phyloP scores from a whole-genome alignment of 2,888 invertebrate species.

The Aporophyla nigra region DNA sequence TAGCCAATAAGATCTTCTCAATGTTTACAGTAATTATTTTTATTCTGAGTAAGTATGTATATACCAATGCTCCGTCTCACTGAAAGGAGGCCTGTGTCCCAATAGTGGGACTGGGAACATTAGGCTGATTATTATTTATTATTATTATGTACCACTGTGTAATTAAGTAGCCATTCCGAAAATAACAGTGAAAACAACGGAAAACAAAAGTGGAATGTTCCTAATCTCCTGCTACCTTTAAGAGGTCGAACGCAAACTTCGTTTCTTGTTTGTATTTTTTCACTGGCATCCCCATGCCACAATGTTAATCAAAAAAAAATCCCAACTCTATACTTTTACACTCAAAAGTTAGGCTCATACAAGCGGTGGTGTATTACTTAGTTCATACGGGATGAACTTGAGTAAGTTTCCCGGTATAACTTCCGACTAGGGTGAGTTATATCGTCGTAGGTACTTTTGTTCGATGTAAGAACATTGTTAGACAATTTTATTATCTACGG shows the following conservation, averaged over 20 bases:
- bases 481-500: not conserved
- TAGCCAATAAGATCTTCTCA: not conserved
- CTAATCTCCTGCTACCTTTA: constrained; percentile 15
- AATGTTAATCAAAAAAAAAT: constrained; percentile 33
- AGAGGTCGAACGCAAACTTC: constrained; percentile 5
- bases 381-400: constrained; percentile 26
- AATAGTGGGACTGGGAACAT: no score
- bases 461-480: not conserved
- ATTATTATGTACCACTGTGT: no score
- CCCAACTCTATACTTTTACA: not conserved
- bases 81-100: no score
- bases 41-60: not conserved
- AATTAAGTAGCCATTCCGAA: no score
- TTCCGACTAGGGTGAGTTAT: not conserved
- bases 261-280: constrained; percentile 18
- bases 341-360: constrained; percentile 19
- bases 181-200: not conserved
- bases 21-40: not conserved
- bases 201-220: constrained; percentile 18
- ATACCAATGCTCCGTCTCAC: not conserved
- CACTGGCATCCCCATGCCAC: constrained; percentile 17
- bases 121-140: no score
- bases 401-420: constrained; percentile 22
- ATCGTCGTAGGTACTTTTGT: not conserved
- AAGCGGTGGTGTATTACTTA: not conserved